Evolutionary conservation across 1,140 invertebrate genomes (phyloP), one percentile per base, ranked within the genome.

Genomic region (Lasioglossum baleicum): DNA sequence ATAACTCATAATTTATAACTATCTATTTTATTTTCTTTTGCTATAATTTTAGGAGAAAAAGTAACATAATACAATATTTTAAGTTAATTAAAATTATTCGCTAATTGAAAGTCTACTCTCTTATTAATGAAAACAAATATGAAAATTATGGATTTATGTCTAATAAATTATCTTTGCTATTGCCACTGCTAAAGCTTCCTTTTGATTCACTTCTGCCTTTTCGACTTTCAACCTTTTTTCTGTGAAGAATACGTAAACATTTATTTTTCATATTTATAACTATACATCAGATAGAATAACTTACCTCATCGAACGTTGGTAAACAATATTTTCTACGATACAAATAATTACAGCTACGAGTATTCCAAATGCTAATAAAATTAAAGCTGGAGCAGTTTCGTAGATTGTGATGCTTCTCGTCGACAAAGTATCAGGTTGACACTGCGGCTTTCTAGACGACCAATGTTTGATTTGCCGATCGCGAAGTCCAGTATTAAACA

Each of bases 391-490:
- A 2, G 88, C 87, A 3, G 85, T 87, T 72, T 89, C 88, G 17
- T 84, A 87, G 20, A 90, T 83, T 0, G 81, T 83, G 51, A 90
- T 83, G 10, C 88, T 88, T 64, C 88, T 82, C 10, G 87, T 84
- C 11, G 81, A 80, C 6, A 87, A 75, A 10, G 82, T 84, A 31
- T 86, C 87, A 0, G 67, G 69, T 64, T 82, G 60, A 17, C 88
- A 90, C 22, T 87, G 72, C 10, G 88, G 88, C 17, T 84, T 85
- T 26, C 83, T 89, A 20, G 88, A 85, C 7, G 83, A 80, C 88
- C 88, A 90, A 35, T 79, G 64, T 10, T 87, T 88, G 26, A 87
- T 74, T 74, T 88, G 83, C 17, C 88, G 85, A 61, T 75, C 61
- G 2, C 88, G 80, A 15, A 90, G 68, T 0, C 88, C 88, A 0